phyloP scores from a whole-genome alignment of 2,888 invertebrate species.

The Lepidochitona cinerea region DNA sequence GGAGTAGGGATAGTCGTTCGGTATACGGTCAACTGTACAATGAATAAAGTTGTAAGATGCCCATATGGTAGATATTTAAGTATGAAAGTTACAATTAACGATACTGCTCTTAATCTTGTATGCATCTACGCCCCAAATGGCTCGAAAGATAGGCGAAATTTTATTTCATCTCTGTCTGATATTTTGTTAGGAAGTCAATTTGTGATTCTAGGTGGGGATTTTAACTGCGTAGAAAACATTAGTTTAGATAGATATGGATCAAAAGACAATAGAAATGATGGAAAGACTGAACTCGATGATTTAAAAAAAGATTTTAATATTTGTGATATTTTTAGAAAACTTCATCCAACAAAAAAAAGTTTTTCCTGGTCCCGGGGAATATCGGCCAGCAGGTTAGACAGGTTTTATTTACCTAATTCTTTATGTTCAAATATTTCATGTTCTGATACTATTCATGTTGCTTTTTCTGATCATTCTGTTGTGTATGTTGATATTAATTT shows the following conservation, averaged over 20 bases:
- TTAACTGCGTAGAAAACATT: constrained; percentile 23
- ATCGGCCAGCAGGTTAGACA: not conserved
- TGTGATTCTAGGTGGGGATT: constrained; percentile 22
- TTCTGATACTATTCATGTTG: not conserved
- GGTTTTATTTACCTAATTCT: not conserved
- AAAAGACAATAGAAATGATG: constrained; percentile 12
- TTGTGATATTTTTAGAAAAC: constrained; percentile 15
- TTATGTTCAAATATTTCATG: not conserved
- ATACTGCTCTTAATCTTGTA: not conserved
- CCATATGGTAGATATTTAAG: not conserved
- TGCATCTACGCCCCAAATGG: not conserved
- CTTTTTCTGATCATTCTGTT: not conserved
- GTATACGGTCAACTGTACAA: too few relatives aligned
- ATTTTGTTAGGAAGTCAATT: not conserved
- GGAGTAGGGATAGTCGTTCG: not conserved
- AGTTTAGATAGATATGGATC: constrained; percentile 19
- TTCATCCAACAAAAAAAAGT: constrained; percentile 12
- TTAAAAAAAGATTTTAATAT: constrained; percentile 19
- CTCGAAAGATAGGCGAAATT: not conserved
- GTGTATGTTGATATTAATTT: not conserved
- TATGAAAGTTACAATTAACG: not conserved
- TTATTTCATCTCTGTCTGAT: not conserved
- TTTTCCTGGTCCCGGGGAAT: not conserved
- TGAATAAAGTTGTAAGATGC: not conserved
- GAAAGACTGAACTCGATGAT: constrained; percentile 4